Percentiles rank a stretch among this genome's conserved stretches.
Conservation (phyloP, 1,140 invertebrate genomes). For the Drosophila pectinifera region DNA sequence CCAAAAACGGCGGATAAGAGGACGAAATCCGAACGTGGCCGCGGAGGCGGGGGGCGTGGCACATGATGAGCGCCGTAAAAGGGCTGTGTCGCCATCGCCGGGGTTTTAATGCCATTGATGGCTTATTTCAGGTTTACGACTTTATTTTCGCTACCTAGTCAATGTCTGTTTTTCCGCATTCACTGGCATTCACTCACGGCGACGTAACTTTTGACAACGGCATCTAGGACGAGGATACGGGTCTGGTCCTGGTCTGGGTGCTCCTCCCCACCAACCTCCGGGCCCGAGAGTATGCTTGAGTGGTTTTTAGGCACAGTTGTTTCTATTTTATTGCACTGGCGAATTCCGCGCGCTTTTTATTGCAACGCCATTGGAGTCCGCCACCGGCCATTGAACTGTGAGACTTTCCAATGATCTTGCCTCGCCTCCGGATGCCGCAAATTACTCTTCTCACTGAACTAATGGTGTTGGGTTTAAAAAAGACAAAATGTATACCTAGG, state of each 20-base stretch:
- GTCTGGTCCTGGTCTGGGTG: background rate
- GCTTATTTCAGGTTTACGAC: slow-evolving; percentile 83
- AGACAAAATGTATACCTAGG: too few relatives aligned
- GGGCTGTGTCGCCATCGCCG: slow-evolving; percentile 53
- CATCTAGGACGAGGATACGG: slow-evolving; percentile 24
- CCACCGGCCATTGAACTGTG: slow-evolving; percentile 71
- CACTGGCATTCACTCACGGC: slow-evolving; percentile 68
- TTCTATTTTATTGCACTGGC: slow-evolving; percentile 80
- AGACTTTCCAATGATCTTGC: slow-evolving; percentile 55
- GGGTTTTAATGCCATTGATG: slow-evolving; percentile 82
- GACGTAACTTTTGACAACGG: slow-evolving; percentile 76
- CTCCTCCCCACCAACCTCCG: background rate
- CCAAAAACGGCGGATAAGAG: slow-evolving; percentile 20
- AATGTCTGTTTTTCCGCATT: slow-evolving; percentile 42
- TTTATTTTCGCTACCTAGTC: slow-evolving; percentile 81
- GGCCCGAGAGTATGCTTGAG: slow-evolving; percentile 67
- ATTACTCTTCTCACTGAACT: slow-evolving; percentile 29
- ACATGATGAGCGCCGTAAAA: slow-evolving; percentile 60
- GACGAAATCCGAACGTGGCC: background rate
- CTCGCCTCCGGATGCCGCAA: slow-evolving; percentile 37
- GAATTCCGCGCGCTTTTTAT: slow-evolving; percentile 75
- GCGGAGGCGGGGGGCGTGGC: slow-evolving; percentile 3
- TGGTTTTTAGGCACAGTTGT: slow-evolving; percentile 82
- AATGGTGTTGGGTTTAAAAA: background rate
- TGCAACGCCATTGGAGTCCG: slow-evolving; percentile 74